Base-by-base conservation (phyloP, 2,888 invertebrate genomes). In the Phyto melanocephala region DNA sequence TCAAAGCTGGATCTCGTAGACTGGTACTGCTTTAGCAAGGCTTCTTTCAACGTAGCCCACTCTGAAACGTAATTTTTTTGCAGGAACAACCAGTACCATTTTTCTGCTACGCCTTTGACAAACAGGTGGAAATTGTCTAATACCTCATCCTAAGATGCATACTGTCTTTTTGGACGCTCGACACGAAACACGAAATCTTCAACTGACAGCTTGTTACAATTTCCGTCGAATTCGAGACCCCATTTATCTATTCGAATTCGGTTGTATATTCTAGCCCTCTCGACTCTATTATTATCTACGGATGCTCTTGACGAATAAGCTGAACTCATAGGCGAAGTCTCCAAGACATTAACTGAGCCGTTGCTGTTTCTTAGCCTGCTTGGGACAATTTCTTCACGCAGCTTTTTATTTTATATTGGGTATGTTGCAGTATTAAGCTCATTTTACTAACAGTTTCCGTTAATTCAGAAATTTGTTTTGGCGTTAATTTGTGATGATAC, bases 121-220 rank as follows among this genome's bases (percentile, higher is more conserved):
- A 74, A 33, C 5, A 37, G 24, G 11, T 74, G 72, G 13, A 74
- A 74, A 40, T 74, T 50, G 13, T 17, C 74, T 6, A 42, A 20
- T 5, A 74, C 54, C 20, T 74, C 52, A 1, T 20, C 22, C 63
- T 63, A 74, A 0, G 52, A 52, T n/a, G 63, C 15, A 0, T 74
- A 63, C 10, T 54, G 42, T 24, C n/a, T 6, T 20, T 74, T 54
- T 1, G 63, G 15, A 3, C 22, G 40, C 13, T 74, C 54, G 1
- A 74, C n/a, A 1, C 74, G 54, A 10, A 58, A 58, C 1, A 58
- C 20, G 7, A 58, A 37, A 20, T 35, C 35, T 58, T 58, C 58
- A 2, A 58, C 37, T 3, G 58, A 17, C 10, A 58, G 3, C 6
- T 58, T 35, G 13, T 37, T 58, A 6, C 11, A 13, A 11, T 37